Evolutionary conservation across 2,113 vertebrate genomes (phyloP).

Genomic region (Oxyura jamaicensis): DNA sequence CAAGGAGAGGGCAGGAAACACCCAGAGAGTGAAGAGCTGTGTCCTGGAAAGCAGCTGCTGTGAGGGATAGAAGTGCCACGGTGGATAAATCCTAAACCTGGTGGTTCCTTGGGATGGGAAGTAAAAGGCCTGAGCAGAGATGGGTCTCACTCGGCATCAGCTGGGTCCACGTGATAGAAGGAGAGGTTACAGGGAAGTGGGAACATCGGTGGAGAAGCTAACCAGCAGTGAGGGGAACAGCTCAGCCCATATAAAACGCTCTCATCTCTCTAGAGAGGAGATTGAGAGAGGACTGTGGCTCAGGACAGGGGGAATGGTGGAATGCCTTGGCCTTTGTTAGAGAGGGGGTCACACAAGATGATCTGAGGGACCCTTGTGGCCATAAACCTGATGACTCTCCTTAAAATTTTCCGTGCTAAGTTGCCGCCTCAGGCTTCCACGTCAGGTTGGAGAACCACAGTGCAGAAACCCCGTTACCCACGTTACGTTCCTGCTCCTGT

Average conservation of each 20-base stretch:
- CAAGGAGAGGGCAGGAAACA: not conserved
- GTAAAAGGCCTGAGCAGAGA: not conserved
- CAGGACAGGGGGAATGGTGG: not conserved
- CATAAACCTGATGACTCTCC: not conserved
- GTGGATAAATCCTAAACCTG: not conserved
- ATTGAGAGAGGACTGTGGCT: not conserved
- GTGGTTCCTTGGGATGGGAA: not conserved
- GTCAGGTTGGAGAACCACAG: not conserved
- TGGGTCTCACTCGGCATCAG: not conserved
- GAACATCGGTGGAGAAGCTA: not conserved
- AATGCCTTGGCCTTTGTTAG: not conserved
- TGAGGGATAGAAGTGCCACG: not conserved
- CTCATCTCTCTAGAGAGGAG: fast-evolving
- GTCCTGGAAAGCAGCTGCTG: not conserved
- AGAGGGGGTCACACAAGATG: slow-evolving; percentile 17
- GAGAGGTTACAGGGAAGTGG: not conserved
- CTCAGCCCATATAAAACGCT: not conserved
- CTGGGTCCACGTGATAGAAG: not conserved
- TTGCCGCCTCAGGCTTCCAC: not conserved
- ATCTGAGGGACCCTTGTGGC: slow-evolving; percentile 31
- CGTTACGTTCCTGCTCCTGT: not conserved
- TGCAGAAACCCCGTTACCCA: not conserved
- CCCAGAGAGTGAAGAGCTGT: not conserved
- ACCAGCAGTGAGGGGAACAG: not conserved
- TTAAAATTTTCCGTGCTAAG: not conserved